phyloP scores from a whole-genome alignment of 2,113 vertebrate genomes.

The Hylia prasina region DNA sequence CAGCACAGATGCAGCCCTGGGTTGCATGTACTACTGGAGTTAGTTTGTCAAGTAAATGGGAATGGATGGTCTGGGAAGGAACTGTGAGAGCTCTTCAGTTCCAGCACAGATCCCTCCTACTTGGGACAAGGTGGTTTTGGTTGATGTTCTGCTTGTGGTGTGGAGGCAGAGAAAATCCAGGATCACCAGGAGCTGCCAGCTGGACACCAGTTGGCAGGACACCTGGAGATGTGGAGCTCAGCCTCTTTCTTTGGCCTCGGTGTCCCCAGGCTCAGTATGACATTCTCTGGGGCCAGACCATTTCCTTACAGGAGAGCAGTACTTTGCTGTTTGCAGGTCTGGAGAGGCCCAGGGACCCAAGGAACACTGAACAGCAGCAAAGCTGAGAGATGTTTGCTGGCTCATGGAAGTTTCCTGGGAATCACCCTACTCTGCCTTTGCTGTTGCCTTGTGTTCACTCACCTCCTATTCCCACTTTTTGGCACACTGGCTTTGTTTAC shows the following conservation, averaged over 20 bases:
- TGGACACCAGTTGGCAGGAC: neutral
- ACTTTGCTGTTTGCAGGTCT: neutral
- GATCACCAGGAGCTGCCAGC: neutral
- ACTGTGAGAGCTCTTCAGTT: neutral
- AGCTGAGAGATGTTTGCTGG: neutral
- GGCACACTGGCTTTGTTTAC: neutral
- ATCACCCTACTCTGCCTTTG: neutral
- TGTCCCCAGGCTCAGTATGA: neutral
- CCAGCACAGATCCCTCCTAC: accelerated
- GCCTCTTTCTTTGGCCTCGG: neutral
- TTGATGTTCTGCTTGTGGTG: neutral
- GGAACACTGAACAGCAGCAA: neutral
- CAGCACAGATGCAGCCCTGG: neutral
- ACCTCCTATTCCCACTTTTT: neutral
- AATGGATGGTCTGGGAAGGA: neutral
- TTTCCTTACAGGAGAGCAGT: neutral
- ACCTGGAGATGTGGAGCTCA: neutral
- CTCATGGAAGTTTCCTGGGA: neutral
- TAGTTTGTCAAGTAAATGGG: neutral
- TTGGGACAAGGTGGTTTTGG: neutral
- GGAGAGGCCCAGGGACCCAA: neutral
- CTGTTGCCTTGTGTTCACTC: neutral
- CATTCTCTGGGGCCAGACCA: neutral
- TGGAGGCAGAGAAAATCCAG: neutral
- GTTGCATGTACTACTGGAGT: neutral